phyloP scores from a whole-genome alignment of 2,888 invertebrate genomes.

The Eupsilia transversa region DNA sequence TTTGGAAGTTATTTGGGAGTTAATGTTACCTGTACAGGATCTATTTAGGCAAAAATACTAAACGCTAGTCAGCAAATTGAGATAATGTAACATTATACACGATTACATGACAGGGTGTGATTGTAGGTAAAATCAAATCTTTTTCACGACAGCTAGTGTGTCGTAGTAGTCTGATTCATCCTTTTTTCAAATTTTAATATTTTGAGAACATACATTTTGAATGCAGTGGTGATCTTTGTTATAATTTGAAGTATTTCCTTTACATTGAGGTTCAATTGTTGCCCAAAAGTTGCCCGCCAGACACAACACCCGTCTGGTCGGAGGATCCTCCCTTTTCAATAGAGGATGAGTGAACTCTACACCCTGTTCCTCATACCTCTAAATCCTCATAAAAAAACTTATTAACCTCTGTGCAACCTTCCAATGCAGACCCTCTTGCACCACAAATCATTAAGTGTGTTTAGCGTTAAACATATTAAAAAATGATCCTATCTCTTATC shows the following conservation, averaged over 20 bases:
- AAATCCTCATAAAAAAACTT: no score
- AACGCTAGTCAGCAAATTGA: background rate
- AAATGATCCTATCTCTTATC: background rate
- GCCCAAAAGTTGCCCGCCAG: no score
- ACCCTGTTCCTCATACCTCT: no score
- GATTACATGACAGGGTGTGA: background rate
- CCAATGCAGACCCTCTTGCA: background rate
- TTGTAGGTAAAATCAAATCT: background rate
- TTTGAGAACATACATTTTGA: background rate
- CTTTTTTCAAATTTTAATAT: background rate
- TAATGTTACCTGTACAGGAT: background rate
- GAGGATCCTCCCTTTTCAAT: no score
- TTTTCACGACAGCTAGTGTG: background rate
- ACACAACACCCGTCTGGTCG: no score
- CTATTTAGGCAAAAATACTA: background rate
- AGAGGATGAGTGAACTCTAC: no score
- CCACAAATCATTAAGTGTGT: background rate
- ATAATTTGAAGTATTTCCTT: background rate
- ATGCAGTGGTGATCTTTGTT: background rate
- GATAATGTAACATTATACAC: background rate
- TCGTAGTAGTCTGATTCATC: background rate
- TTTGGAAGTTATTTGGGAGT: conserved; percentile 10
- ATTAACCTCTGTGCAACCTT: conserved; percentile 2
- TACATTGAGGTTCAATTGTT: no score
- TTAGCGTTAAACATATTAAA: background rate